Evolutionary conservation across 2,888 invertebrate genomes (phyloP).

Genomic region (Diploptera punctata): DNA sequence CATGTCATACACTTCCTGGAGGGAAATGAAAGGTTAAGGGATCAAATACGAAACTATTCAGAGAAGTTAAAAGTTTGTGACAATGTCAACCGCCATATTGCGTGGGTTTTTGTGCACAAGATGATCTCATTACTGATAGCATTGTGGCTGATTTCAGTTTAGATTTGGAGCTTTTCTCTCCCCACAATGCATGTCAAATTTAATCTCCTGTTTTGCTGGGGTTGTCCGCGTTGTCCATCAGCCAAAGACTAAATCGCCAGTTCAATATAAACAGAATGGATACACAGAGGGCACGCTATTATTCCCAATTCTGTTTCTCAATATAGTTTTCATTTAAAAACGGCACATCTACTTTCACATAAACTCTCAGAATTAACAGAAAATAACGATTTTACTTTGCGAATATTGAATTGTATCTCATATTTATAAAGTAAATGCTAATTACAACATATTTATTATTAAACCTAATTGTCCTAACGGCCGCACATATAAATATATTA

Average conservation of each 20-base stretch:
- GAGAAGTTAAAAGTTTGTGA: background rate
- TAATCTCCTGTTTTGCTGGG: slow-evolving; percentile 29
- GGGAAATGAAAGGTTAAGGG: too few relatives aligned
- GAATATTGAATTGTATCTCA: too few relatives aligned
- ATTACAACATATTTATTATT: too few relatives aligned
- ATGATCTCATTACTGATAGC: slow-evolving; percentile 28
- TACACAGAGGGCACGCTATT: background rate
- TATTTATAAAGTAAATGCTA: too few relatives aligned
- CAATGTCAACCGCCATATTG: background rate
- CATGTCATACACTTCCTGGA: too few relatives aligned
- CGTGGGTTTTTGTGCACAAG: background rate
- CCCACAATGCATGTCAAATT: slow-evolving; percentile 14
- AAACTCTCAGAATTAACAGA: too few relatives aligned
- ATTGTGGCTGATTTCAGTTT: slow-evolving; percentile 15
- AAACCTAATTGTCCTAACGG: too few relatives aligned
- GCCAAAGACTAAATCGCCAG: slow-evolving; percentile 18
- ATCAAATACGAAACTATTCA: too few relatives aligned
- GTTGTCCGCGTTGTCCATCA: slow-evolving; percentile 14
- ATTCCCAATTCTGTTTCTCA: slow-evolving; percentile 5
- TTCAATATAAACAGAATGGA: slow-evolving; percentile 23
- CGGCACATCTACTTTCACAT: background rate
- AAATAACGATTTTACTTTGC: too few relatives aligned
- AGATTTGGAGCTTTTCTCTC: background rate
- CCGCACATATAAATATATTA: too few relatives aligned
- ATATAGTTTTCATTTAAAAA: background rate